Evolutionary conservation across 2,888 invertebrate genomes (phyloP).

Genomic region (Tuberolachnus salignus): DNA sequence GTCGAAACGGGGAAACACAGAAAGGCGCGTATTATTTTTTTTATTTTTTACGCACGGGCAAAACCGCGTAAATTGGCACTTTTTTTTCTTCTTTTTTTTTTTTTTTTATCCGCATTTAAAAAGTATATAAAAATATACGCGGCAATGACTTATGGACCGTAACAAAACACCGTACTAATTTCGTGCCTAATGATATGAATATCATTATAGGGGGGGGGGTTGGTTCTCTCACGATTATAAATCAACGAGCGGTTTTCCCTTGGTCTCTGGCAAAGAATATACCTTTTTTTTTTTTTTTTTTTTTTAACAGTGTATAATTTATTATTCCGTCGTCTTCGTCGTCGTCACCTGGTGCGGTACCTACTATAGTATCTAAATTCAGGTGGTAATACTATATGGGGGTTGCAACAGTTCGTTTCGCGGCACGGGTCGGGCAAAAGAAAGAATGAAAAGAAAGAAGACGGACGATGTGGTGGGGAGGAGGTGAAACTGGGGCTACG

Average conservation of each 20-base stretch:
- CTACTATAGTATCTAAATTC: too few relatives aligned
- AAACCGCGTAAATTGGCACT: slow-evolving; percentile 17
- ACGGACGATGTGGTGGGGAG: too few relatives aligned
- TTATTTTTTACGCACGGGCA: too few relatives aligned
- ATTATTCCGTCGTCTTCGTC: background rate
- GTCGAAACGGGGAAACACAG: too few relatives aligned
- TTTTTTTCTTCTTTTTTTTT: slow-evolving; percentile 1
- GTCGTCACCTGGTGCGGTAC: slow-evolving; percentile 48
- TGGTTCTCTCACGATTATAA: slow-evolving; percentile 38
- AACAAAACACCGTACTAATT: slow-evolving; percentile 49
- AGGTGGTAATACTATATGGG: too few relatives aligned
- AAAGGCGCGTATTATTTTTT: too few relatives aligned
- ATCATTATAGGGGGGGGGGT: background rate
- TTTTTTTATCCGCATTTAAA: too few relatives aligned
- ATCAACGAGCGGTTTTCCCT: slow-evolving; percentile 46
- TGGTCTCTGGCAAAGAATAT: slow-evolving; percentile 15
- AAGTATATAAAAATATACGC: too few relatives aligned
- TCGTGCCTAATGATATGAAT: slow-evolving; percentile 51
- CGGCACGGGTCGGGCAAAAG: slow-evolving; percentile 36
- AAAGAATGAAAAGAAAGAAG: slow-evolving; percentile 9
- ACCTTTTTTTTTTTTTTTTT: too few relatives aligned
- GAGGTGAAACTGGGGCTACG: background rate
- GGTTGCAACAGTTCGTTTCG: slow-evolving; percentile 33
- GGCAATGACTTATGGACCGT: slow-evolving; percentile 52
- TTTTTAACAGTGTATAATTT: slow-evolving; percentile 45